A percentile compares a stretch with the other conserved stretches of the same genome.
Conservation (phyloP, 2,797 vertebrate species). For the Rhinoraja longicauda region DNA sequence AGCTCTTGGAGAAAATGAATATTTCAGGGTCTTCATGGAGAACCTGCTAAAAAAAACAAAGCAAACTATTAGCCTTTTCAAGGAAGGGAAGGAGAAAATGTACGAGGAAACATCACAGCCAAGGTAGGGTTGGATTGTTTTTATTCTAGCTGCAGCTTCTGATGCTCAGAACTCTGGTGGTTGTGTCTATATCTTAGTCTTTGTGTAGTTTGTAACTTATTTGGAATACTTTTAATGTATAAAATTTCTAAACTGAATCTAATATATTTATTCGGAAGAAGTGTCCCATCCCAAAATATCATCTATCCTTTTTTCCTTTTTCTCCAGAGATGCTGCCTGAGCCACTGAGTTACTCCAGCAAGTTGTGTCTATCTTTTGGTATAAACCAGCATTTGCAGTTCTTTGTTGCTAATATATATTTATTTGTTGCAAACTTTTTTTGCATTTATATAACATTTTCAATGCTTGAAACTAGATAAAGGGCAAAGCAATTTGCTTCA, state of each 20-base stretch:
- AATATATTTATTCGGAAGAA: not conserved
- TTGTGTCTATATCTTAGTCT: not conserved
- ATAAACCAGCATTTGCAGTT: too few relatives aligned
- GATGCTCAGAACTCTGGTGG: not conserved
- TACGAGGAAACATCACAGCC: conserved; percentile 98
- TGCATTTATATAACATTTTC: not conserved
- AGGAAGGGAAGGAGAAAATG: conserved; percentile 96
- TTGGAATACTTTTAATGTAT: not conserved
- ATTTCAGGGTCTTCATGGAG: conserved; percentile 97
- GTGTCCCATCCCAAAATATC: not conserved
- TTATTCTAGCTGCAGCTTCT: not conserved
- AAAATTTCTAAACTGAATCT: not conserved
- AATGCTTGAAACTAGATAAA: not conserved
- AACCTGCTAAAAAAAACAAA: conserved; percentile 97
- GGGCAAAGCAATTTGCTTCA: not conserved
- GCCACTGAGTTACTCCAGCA: too few relatives aligned
- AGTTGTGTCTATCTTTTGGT: too few relatives aligned
- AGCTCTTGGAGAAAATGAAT: conserved; percentile 90
- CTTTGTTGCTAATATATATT: too few relatives aligned
- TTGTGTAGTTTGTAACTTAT: not conserved
- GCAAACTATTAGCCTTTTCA: conserved; percentile 97
- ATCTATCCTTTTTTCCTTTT: too few relatives aligned
- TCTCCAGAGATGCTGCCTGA: too few relatives aligned
- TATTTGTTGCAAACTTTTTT: too few relatives aligned
- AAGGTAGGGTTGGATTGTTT: conserved; percentile 62